These are phyloP conservation scores for Shinisaurus crocodilurus DNA, from an alignment of 2,113 vertebrate genomes.

Conservation along the genomic window DNA sequence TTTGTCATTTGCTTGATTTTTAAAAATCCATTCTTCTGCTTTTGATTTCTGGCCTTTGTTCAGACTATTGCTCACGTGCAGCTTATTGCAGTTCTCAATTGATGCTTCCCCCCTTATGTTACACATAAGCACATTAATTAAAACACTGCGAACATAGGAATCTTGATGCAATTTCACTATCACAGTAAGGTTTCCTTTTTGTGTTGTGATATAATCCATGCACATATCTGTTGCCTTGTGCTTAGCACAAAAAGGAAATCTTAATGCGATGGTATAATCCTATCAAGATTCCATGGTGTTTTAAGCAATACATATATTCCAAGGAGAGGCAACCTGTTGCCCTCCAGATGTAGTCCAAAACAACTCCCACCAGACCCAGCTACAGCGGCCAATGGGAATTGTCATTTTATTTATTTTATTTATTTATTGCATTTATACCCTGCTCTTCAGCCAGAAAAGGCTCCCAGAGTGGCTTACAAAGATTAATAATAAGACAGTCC, in stretches of 20 bases:
- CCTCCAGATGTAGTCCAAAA: neutral
- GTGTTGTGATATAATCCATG: neutral
- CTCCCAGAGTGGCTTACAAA: too few relatives aligned
- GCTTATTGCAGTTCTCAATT: neutral
- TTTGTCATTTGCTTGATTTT: neutral
- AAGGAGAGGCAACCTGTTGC: too few relatives aligned
- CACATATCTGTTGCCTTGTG: neutral
- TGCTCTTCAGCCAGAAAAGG: too few relatives aligned
- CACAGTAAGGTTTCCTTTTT: neutral
- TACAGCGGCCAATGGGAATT: neutral
- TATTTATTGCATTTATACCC: too few relatives aligned
- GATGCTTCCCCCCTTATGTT: neutral
- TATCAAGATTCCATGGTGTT: neutral
- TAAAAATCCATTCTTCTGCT: neutral
- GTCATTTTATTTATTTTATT: too few relatives aligned
- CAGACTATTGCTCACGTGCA: neutral
- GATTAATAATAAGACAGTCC: too few relatives aligned
- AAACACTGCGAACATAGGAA: neutral
- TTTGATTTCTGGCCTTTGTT: neutral
- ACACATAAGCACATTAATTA: neutral
- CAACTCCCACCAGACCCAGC: neutral
- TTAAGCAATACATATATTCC: neutral
- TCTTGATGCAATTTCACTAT: neutral
- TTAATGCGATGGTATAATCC: neutral
- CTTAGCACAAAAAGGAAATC: neutral